Conservation (phyloP, 1,140 invertebrate genomes). For the Melanaphis sacchari region DNA sequence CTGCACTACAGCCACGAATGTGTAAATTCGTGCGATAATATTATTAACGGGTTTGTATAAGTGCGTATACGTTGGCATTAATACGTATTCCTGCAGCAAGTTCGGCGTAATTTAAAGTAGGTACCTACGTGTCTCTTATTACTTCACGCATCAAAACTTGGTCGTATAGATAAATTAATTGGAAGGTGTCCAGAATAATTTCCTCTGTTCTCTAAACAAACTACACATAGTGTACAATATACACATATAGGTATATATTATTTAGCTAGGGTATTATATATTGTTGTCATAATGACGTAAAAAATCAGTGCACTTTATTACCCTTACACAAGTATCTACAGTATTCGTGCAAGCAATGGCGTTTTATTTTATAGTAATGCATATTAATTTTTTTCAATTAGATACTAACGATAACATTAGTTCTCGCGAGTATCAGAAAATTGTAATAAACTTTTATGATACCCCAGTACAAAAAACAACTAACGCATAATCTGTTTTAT, state of each 20-base stretch:
- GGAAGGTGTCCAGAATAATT: conserved; percentile 5
- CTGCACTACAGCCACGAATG: background rate
- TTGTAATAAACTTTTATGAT: background rate
- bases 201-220: too few species aligned
- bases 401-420: background rate
- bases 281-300: background rate
- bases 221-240: background rate
- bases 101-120: conserved; percentile 17
- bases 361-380: background rate
- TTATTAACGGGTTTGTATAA: background rate
- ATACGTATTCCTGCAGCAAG: background rate
- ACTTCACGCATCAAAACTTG: background rate
- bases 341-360: background rate
- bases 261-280: background rate
- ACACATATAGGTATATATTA: background rate
- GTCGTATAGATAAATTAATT: conserved; percentile 10
- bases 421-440: background rate
- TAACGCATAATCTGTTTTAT: background rate
- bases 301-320: background rate
- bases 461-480: background rate
- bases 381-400: background rate
- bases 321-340: background rate
- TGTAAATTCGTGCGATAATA: background rate
- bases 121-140: conserved; percentile 28
- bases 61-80: background rate